A percentile compares a stretch with the other conserved stretches of the same genome.
Conservation (phyloP, 2,888 invertebrate species). For the Lacanobia oleracea region DNA sequence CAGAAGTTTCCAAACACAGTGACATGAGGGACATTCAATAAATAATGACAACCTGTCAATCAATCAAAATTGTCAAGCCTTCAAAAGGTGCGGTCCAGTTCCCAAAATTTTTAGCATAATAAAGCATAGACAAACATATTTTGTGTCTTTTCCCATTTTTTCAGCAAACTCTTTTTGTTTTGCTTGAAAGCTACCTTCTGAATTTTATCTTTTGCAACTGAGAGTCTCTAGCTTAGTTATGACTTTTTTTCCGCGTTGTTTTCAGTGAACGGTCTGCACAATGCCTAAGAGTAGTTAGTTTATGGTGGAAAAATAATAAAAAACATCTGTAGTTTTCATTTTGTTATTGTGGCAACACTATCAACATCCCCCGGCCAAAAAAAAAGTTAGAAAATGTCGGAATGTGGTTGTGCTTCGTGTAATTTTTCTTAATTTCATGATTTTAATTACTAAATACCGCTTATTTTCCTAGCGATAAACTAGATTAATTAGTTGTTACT, state of each 20-base stretch:
- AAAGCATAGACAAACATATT: no score
- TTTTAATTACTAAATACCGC: constrained; percentile 57
- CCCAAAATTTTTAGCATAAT: no score
- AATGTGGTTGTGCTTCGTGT: constrained; percentile 81
- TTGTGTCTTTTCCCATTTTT: no score
- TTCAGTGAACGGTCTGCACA: background rate
- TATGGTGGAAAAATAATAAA: background rate
- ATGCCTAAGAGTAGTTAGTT: background rate
- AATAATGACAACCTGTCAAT: background rate
- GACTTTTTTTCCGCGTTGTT: background rate
- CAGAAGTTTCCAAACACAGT: no score
- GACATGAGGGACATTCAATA: background rate
- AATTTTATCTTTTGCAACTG: background rate
- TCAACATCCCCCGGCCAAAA: background rate
- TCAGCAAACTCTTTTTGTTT: background rate
- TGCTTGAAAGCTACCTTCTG: background rate
- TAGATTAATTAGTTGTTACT: constrained; percentile 63
- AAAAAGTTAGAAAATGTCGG: constrained; percentile 80
- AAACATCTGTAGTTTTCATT: constrained; percentile 6
- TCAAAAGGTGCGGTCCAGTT: background rate
- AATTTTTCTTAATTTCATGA: constrained; percentile 72
- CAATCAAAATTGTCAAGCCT: background rate
- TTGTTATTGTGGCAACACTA: constrained; percentile 22
- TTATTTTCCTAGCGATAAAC: constrained; percentile 57
- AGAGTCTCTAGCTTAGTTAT: background rate